Evolutionary conservation across 2,797 vertebrate species (phyloP), one percentile per base, ranked within the genome.

Genomic region (Bucorvus abyssinicus): DNA sequence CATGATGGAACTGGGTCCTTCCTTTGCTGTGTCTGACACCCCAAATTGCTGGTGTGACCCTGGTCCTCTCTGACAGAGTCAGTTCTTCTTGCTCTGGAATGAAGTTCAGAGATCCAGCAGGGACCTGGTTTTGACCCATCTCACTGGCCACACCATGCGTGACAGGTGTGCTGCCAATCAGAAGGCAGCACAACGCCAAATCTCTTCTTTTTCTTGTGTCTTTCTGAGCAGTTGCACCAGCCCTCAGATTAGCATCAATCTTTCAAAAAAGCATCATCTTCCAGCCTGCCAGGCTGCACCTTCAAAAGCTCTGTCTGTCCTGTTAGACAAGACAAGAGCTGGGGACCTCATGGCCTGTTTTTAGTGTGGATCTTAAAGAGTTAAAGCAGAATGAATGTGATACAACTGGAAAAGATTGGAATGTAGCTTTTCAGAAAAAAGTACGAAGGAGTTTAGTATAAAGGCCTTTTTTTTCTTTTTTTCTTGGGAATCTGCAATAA

Each of bases 131-230:
- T 71, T 40, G 10, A 9, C 9, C 12, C 0, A 0, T 45, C 47
- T 50, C 24, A 7, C 12, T 30, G 49, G 26, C 12, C 15, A 8
- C 17, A 11, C 26, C 0, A 0, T 5, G 5, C 17, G 6, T 44
- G 20, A 16, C 1, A 2, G 5, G 8, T 29, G 22, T 45, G 38
- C 26, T 84, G 55, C 23, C 7, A 6, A 32, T 42, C 26, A 42
- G 49, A 49, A 56, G 5, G 10, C 61, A 34, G 3, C 8, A 47
- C 0, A 1, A 5, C 7, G 42, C 4, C 34, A 22, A 59, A 49
- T 20, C 9, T 11, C 5, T 7, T 17, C 16, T 44, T 92, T 47
- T 44, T 12, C 17, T 78, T 19, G 2, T n/a, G 6, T 45, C 14
- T 40, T 70, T 42, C 18, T 49, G 36, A 63, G 21, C 3, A 27